These are phyloP conservation scores for Dicrostonyx torquatus DNA, from an alignment of 2,797 vertebrate species.

Conservation along the genomic window DNA sequence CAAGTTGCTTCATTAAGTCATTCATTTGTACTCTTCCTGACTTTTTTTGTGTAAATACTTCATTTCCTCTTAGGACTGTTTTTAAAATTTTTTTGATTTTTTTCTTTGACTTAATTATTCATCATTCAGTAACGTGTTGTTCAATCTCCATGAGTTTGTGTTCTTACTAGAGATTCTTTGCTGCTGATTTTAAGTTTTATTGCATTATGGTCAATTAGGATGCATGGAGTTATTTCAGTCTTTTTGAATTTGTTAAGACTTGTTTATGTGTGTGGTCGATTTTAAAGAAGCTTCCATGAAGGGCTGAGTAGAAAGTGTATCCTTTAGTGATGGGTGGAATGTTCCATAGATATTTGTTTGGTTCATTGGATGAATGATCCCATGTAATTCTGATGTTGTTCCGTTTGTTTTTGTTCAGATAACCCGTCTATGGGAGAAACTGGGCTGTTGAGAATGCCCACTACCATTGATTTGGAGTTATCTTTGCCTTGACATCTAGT, in stretches of 20 bases:
- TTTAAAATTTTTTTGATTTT: background rate
- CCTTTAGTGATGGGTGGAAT: background rate
- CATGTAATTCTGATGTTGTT: background rate
- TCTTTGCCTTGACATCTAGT: background rate
- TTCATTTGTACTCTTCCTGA: background rate
- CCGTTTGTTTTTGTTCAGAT: background rate
- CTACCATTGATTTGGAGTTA: background rate
- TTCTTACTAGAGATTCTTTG: background rate
- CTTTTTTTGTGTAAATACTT: background rate
- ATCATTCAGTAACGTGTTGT: too few species aligned
- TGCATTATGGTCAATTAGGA: background rate
- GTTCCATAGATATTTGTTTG: background rate
- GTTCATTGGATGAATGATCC: background rate
- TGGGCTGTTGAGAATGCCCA: background rate
- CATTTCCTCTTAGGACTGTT: background rate
- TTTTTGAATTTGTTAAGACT: background rate
- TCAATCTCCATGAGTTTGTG: background rate
- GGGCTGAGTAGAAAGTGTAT: background rate
- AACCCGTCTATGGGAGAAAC: background rate
- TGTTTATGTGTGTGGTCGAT: background rate
- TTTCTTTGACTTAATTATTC: background rate
- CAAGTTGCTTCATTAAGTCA: background rate
- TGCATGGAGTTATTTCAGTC: background rate
- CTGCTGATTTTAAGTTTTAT: background rate
- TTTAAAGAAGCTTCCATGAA: background rate